Base-by-base conservation (phyloP, 2,888 invertebrate species). In the Phlogophora meticulosa region DNA sequence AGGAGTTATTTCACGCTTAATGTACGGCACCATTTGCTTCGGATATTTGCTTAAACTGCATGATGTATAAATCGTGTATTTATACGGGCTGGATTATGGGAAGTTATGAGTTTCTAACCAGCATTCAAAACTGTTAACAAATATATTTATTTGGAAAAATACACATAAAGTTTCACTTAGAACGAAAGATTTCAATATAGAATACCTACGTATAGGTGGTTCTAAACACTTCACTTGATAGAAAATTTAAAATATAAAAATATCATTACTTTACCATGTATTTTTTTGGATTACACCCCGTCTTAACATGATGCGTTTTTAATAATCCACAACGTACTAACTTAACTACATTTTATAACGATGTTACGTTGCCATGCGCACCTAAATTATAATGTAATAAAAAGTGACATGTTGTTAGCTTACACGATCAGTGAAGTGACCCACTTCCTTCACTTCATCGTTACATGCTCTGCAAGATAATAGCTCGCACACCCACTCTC, bases 1-100 rank as follows among this genome's bases (percentile, higher is more conserved):
- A 62, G 61, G 43, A 71, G 64, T 57, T 71, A 69, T 72, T 67
- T 53, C 69, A 69, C 56, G 65, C 51, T 72, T 61, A 64, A 61
- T 58, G 34, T 58, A 32, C 45, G 17, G 36, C 28, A 11, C n/a
- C 38, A 13, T 36, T 49, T 71, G 48, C 42, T 17, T n/a, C 24
- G 48, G 40, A 40, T 49, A 52, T 71, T 77, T 63, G 22, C n/a
- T 57, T 64, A 57, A 63, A 15, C 48, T 45, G 22, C 13, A 32
- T 24, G 15, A 28, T 46, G 24, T 40, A 17, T 40, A 42, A 15
- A 11, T 52, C 11, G 17, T 28, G 11, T 32, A 45, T 40, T 40
- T 24, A 32, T 28, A 22, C 5, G 7, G 17, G 7, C 7, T 32
- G 7, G 7, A 32, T 38, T 28, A 57, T n/a, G 9, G 1, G 1